phyloP scores from a whole-genome alignment of 2,797 vertebrate species.

The Zenarchopterus dispar region DNA sequence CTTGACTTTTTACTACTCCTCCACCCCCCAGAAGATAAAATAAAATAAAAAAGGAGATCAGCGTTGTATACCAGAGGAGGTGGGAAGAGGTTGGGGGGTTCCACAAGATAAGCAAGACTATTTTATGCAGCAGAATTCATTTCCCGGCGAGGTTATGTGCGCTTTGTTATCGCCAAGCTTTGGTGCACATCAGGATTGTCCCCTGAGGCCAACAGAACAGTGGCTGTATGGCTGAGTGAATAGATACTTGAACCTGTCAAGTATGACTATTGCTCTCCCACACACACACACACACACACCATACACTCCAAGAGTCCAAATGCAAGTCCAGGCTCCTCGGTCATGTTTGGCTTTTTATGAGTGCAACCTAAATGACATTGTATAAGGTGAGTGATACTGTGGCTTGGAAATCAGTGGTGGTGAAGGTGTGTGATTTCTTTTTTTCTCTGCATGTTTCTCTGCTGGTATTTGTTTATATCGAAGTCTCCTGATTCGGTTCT shows the following conservation, averaged over 20 bases:
- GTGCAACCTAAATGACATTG: conserved; percentile 18
- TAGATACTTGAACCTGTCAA: conserved; percentile 81
- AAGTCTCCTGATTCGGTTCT: conserved; percentile 41
- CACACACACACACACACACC: conserved; percentile 60
- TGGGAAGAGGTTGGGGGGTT: conserved; percentile 13
- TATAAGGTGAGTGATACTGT: conserved; percentile 37
- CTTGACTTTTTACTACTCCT: conserved; percentile 17
- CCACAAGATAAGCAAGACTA: conserved; percentile 68
- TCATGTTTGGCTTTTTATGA: conserved; percentile 2
- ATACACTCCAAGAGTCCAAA: conserved; percentile 20
- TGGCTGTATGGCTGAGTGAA: conserved; percentile 76
- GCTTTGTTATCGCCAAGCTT: conserved; percentile 80
- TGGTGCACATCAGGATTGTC: conserved; percentile 82
- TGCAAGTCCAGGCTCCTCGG: conserved; percentile 28
- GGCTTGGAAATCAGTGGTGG: conserved; percentile 19
- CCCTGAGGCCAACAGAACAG: conserved; percentile 74
- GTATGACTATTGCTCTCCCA: conserved; percentile 72
- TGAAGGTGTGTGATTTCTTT: conserved; percentile 17
- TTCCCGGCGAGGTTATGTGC: conserved; percentile 76
- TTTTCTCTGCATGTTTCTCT: conserved; percentile 6
- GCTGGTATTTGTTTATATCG: conserved; percentile 34
- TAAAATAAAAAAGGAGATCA: conserved; percentile 21
- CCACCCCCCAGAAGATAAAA: background rate
- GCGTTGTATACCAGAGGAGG: conserved; percentile 30
- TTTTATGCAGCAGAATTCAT: conserved; percentile 80